These are phyloP conservation scores for Phalacrocorax pelagicus DNA, from an alignment of 2,113 vertebrate genomes.

Conservation along the genomic window DNA sequence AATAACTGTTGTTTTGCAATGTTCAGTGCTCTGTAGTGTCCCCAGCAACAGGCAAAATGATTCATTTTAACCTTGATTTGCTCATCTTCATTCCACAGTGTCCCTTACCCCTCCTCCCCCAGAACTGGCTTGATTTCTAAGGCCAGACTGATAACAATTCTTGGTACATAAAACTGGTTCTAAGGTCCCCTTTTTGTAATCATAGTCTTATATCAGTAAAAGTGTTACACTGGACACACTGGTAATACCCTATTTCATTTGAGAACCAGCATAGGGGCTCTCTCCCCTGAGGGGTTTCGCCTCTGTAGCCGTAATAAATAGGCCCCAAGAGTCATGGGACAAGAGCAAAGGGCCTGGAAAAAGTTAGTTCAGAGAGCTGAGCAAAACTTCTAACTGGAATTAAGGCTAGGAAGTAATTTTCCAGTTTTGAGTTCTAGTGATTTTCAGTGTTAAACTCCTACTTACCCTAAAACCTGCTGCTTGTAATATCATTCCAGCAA, in stretches of 20 bases:
- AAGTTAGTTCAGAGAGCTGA: neutral
- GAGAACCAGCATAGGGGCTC: neutral
- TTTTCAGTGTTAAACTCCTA: neutral
- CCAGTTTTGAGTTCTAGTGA: neutral
- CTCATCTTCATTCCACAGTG: neutral
- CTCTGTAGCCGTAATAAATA: neutral
- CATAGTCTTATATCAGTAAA: neutral
- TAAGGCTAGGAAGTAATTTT: neutral
- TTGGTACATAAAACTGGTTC: neutral
- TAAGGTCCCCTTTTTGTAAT: neutral
- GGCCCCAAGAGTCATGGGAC: neutral
- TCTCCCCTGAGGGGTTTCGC: neutral
- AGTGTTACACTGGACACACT: neutral
- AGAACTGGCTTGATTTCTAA: neutral
- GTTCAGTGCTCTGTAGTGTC: neutral
- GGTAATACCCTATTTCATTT: neutral
- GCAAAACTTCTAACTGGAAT: neutral
- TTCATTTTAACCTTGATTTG: neutral
- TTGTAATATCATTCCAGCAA: neutral
- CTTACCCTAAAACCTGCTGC: neutral
- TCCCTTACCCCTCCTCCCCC: neutral
- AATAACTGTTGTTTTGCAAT: neutral
- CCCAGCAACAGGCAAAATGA: neutral
- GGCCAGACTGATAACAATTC: neutral
- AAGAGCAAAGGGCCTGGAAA: constrained; percentile 1